Conservation (phyloP, 2,797 vertebrate species). For the Ispidina lecontei region DNA sequence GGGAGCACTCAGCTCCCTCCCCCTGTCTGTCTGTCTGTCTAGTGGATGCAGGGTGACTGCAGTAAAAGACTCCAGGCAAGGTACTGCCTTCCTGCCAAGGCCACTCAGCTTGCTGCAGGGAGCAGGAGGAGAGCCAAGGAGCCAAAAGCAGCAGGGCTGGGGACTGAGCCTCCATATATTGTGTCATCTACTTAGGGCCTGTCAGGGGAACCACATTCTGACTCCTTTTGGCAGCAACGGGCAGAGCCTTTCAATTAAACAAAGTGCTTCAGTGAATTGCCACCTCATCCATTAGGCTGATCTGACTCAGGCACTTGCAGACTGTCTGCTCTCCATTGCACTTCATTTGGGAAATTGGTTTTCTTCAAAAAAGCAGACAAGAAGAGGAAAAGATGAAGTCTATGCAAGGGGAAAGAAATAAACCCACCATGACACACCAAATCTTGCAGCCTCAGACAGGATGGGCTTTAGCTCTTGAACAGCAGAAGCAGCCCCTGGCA, state of each 20-base stretch:
- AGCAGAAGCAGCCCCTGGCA: background rate
- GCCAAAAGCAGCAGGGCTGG: background rate
- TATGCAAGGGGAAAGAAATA: background rate
- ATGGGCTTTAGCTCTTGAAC: background rate
- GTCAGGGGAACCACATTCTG: constrained; percentile 7
- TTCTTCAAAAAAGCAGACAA: background rate
- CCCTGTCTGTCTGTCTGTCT: rapidly evolving
- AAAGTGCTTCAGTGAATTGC: constrained; percentile 53
- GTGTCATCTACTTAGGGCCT: background rate
- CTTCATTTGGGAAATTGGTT: constrained; percentile 39
- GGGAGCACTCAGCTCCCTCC: background rate
- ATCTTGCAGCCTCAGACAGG: background rate
- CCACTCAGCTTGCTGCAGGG: constrained; percentile 31
- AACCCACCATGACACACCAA: background rate
- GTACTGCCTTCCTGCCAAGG: background rate
- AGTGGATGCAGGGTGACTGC: rapidly evolving
- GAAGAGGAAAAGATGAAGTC: background rate
- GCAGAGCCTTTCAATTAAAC: constrained; percentile 60
- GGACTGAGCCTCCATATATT: background rate
- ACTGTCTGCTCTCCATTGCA: background rate
- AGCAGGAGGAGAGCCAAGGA: constrained; percentile 34
- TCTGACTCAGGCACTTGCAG: constrained; percentile 29
- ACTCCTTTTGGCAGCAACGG: constrained; percentile 20
- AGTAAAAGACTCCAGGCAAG: rapidly evolving
- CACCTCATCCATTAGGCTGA: constrained; percentile 51